Conservation (phyloP, 2,113 vertebrate species). For the Zeus faber region DNA sequence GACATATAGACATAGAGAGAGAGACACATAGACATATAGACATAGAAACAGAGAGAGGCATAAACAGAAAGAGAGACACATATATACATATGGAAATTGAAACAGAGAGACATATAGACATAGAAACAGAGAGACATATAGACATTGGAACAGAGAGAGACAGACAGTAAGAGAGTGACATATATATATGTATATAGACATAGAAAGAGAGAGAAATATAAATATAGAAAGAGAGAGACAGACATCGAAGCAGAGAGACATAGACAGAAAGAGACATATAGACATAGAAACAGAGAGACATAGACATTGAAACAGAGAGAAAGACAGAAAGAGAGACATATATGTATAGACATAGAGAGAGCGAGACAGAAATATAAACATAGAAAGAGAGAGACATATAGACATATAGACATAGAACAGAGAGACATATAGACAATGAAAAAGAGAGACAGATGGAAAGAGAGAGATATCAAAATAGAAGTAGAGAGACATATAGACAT, state of each 20-base stretch:
- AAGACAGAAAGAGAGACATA: too few species aligned
- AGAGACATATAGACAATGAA: too few species aligned
- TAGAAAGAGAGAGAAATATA: not conserved
- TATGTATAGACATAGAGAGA: too few species aligned
- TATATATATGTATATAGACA: too few species aligned
- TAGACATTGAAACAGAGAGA: not conserved
- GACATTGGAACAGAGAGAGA: not conserved
- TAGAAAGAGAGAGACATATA: not conserved
- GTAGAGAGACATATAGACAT: too few species aligned
- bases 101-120: not conserved
- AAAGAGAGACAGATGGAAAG: not conserved
- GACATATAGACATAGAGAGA: too few species aligned
- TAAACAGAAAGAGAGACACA: too few species aligned
- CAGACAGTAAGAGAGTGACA: not conserved
- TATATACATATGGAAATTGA: too few species aligned
- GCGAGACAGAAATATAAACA: too few species aligned
- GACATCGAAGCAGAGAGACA: not conserved
- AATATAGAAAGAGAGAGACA: not conserved
- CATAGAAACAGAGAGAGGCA: too few species aligned
- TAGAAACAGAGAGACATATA: not conserved
- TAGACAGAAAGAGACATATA: not conserved
- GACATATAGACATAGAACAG: too few species aligned
- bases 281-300: not conserved
- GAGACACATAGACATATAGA: too few species aligned
- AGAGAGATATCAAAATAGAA: not conserved